Evolutionary conservation across 2,113 vertebrate species (phyloP), one percentile per base, ranked within the genome.

Genomic region (Muntiacus reevesi): DNA sequence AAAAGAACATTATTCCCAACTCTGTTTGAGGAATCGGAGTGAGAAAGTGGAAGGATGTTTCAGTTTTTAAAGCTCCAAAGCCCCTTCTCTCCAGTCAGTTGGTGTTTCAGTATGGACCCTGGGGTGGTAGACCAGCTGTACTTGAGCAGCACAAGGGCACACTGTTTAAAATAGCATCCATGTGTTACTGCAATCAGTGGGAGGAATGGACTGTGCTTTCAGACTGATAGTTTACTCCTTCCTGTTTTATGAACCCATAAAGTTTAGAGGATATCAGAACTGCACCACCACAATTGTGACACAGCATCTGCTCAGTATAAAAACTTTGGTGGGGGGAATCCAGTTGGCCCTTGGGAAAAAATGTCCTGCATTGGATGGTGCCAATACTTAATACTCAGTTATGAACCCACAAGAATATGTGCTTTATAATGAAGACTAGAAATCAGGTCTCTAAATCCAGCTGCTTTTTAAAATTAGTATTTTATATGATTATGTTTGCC

Each of bases 91-190:
- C n/a, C n/a, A 6, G 23, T 36, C 47, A n/a, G 89, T 40, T 19
- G 67, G 60, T 36, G 6, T 43, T 25, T 7, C 15, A 62, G 59
- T 7, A 40, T 0, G 40, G 60, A 55, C 17, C 54, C n/a, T 3
- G 10, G 64, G 45, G 23, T n/a, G 67, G 8, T 9, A 43, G 60
- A 5, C 43, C 87, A 84, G 78, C 54, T 8, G 23, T 67, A 47
- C 6, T n/a, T 45, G 27, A 55, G 28, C 40, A 64, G 33, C 23
- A n/a, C 60, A 21, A 16, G n/a, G 67, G 27, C 25, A 45, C 25
- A 76, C 40, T 81, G 82, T 94, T 89, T 87, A 95, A 62, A 89
- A 92, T 16, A 85, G 84, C 47, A 86, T 52, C 60, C 55, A 50
- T 13, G 67, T 0, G 0, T 36, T 8, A 21, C 17, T 64, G 43